Evolutionary conservation across 1,140 invertebrate genomes (phyloP), one percentile per base, ranked within the genome.

Genomic region (Apis florea): DNA sequence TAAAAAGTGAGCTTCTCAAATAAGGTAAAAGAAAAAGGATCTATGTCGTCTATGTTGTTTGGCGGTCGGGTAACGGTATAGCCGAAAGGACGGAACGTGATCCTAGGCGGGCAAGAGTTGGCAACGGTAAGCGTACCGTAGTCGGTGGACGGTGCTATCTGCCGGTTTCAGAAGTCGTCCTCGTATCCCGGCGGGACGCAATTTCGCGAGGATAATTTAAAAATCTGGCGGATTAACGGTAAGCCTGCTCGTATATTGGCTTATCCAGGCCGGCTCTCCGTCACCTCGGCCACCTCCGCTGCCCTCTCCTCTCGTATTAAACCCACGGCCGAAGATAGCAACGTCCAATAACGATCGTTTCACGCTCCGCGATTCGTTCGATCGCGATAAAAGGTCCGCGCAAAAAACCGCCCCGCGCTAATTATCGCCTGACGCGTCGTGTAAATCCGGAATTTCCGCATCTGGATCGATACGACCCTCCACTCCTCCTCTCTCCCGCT

Each of bases 11-110:
- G 15, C 10, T 24, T 19, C 24, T 67, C 9, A 26, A 64, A 73
- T 15, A 26, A 8, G n/a, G 21, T 12, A 24, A 47, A 21, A 21
- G 47, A 13, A 56, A 15, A 19, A 21, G 49, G 49, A 21, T 19
- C 49, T 24, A 64, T 47, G 61, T 3, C 53, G 80, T 19, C 21
- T 0, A 40, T 40, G 31, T 40, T 40, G 31, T 40, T 40, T 5
- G 31, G 6, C 53, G 56, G n/a, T n/a, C n/a, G 61, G 17, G 17
- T 15, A 59, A 67, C 51, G n/a, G 82, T 87, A 79, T 82, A 78
- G 77, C 83, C 85, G 72, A 78, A 89, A 89, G 91, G 90, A 92
- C 91, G 89, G 90, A 88, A 90, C 66, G 86, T 91, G 89, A 92
- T 91, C 90, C 90, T 64, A 78, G 79, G 81, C 72, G 82, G 82